Evolutionary conservation across 2,797 vertebrate genomes (phyloP).

Genomic region (Protonibea diacanthus): DNA sequence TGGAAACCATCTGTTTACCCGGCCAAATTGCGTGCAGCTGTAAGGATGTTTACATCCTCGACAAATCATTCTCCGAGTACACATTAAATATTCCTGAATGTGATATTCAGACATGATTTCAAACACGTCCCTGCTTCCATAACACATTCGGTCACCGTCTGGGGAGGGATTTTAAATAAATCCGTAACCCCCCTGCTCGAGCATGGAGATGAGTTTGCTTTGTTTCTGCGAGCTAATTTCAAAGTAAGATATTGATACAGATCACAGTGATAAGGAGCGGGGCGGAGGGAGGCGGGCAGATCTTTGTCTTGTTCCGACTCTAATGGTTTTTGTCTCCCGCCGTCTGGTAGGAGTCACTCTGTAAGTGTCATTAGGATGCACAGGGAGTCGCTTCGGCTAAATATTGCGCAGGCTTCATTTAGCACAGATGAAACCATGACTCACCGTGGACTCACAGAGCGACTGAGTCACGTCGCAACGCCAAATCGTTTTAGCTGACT

Average conservation of each 20-base stretch:
- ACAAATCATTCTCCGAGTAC: constrained; percentile 9
- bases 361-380: constrained; percentile 64
- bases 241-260: constrained; percentile 35
- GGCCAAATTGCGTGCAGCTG: neutral
- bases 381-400: constrained; percentile 67
- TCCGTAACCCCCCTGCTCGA: neutral
- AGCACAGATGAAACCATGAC: constrained; percentile 69
- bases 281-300: constrained; percentile 23
- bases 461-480: constrained; percentile 56
- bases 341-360: constrained; percentile 64
- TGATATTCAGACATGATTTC: neutral
- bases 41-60: constrained; percentile 14
- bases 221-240: constrained; percentile 43
- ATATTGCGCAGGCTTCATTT: constrained; percentile 74
- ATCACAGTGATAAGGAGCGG: constrained; percentile 25
- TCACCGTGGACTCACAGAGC: constrained; percentile 65
- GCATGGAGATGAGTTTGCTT: constrained; percentile 16
- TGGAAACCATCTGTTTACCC: constrained; percentile 21
- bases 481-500: constrained; percentile 38
- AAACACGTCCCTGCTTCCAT: neutral
- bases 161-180: neutral
- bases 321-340: constrained; percentile 62
- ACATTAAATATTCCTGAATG: neutral
- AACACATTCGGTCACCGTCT: neutral
- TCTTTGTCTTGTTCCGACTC: constrained; percentile 51